phyloP scores from a whole-genome alignment of 2,888 invertebrate genomes.

The Stegana nigrithorax region DNA sequence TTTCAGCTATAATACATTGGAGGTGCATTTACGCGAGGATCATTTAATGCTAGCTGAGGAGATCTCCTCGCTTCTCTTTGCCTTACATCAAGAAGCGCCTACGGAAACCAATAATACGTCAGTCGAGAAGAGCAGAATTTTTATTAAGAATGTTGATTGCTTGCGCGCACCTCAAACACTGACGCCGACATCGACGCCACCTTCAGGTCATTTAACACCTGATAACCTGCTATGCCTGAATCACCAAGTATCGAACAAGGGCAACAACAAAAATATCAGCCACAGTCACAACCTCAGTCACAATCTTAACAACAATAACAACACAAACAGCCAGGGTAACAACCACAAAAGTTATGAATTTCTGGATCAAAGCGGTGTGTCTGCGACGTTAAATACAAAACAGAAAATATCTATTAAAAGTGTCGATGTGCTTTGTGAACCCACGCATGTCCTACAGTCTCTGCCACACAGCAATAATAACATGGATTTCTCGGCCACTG shows the following conservation, averaged over 20 bases:
- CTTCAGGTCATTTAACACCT: constrained; percentile 23
- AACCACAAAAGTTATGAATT: constrained; percentile 31
- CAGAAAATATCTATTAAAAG: constrained; percentile 68
- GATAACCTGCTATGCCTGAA: constrained; percentile 36
- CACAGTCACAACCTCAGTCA: constrained; percentile 27
- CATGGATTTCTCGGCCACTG: too few relatives aligned
- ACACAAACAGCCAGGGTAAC: too few relatives aligned
- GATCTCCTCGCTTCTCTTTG: constrained; percentile 30
- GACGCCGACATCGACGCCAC: constrained; percentile 41
- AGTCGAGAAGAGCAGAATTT: constrained; percentile 66
- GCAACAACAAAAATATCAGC: constrained; percentile 27
- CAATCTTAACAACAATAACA: too few relatives aligned
- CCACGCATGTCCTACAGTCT: constrained; percentile 41
- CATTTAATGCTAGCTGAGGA: constrained; percentile 72
- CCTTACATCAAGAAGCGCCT: neutral
- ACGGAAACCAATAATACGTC: too few relatives aligned
- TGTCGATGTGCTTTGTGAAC: constrained; percentile 65
- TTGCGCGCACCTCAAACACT: constrained; percentile 47
- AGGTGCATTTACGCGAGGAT: constrained; percentile 76
- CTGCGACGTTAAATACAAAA: constrained; percentile 32
- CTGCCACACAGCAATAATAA: neutral
- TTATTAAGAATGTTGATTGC: constrained; percentile 66
- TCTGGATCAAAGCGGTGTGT: constrained; percentile 21
- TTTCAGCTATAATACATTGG: constrained; percentile 73
- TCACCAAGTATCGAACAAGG: constrained; percentile 32